phyloP scores from a whole-genome alignment of 2,797 vertebrate species.

The Strix occidentalis region DNA sequence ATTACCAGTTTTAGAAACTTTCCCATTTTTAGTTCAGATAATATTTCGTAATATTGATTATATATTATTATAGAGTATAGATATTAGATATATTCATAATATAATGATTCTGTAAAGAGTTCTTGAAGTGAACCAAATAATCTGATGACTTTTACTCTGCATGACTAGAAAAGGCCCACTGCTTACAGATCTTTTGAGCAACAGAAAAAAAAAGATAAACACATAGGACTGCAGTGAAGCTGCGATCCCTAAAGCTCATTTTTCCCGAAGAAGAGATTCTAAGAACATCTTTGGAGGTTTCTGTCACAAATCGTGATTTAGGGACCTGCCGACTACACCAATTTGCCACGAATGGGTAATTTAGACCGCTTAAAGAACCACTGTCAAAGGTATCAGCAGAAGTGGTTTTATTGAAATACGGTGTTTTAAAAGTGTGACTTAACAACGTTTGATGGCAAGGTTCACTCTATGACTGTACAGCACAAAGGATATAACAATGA shows the following conservation, averaged over 20 bases:
- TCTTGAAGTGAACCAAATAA: not conserved
- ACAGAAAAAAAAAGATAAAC: not conserved
- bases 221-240: not conserved
- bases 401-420: not conserved
- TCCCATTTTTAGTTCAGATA: not conserved
- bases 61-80: not conserved
- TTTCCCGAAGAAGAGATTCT: not conserved
- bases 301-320: not conserved
- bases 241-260: fast-evolving
- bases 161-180: not conserved
- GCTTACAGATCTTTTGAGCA: not conserved
- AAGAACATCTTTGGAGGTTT: not conserved
- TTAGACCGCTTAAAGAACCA: not conserved
- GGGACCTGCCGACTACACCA: not conserved
- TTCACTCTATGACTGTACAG: not conserved
- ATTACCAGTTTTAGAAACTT: not conserved
- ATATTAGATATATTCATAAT: not conserved
- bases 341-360: not conserved
- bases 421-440: not conserved
- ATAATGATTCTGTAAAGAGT: not conserved
- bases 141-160: not conserved
- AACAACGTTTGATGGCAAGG: not conserved
- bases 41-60: not conserved
- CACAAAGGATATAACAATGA: not conserved
- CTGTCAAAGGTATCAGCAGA: not conserved